Conservation (phyloP, 35 echinoderm and acorn worm species). For the Patiria miniata region DNA sequence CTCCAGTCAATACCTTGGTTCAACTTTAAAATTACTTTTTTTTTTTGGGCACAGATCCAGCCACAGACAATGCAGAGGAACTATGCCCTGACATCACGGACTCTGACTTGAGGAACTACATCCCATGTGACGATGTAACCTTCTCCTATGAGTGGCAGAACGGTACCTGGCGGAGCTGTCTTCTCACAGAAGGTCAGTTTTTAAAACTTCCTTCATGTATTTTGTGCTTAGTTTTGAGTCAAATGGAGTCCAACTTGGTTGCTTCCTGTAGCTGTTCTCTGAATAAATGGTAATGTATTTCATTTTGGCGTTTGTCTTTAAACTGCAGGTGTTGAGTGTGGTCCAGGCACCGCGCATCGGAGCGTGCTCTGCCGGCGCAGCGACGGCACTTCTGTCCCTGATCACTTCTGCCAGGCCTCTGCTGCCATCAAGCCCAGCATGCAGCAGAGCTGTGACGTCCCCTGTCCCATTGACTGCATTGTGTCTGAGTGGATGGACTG, state of each 20-base stretch:
- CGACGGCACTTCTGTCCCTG: slow-evolving; percentile 59
- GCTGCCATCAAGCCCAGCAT: not conserved
- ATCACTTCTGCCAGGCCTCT: slow-evolving; percentile 51
- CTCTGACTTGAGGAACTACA: slow-evolving; percentile 47
- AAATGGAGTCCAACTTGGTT: not conserved
- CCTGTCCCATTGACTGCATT: slow-evolving; percentile 75
- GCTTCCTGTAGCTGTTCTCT: not conserved
- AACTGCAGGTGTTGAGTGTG: slow-evolving; percentile 61
- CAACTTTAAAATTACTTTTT: too few species aligned
- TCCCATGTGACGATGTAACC: slow-evolving; percentile 35
- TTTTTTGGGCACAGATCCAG: slow-evolving; percentile 19
- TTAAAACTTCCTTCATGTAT: not conserved
- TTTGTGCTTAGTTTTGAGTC: not conserved
- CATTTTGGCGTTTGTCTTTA: too few species aligned
- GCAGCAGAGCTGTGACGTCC: slow-evolving; percentile 59
- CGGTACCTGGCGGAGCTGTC: slow-evolving; percentile 71
- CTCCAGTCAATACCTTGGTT: too few species aligned
- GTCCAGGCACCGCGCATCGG: slow-evolving; percentile 48
- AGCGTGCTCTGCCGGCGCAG: slow-evolving; percentile 70
- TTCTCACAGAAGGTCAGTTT: slow-evolving; percentile 47
- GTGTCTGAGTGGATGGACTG: slow-evolving; percentile 76
- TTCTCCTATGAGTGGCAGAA: slow-evolving; percentile 57
- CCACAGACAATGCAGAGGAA: slow-evolving; percentile 28
- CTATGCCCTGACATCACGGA: slow-evolving; percentile 77
- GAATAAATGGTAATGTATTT: not conserved